Evolutionary conservation across 2,888 invertebrate genomes (phyloP).

Genomic region (Orgyia antiqua): DNA sequence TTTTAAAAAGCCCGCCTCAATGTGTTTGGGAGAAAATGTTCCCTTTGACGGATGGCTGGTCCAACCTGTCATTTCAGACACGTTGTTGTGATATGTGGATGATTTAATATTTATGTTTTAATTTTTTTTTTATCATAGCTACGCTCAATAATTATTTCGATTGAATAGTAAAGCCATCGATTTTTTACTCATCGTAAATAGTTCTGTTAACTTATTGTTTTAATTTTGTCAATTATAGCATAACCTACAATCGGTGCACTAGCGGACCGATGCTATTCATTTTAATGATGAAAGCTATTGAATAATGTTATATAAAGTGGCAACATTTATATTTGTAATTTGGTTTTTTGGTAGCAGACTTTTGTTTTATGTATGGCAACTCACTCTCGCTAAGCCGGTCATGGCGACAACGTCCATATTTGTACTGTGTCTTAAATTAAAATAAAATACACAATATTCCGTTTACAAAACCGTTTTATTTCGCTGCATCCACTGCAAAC

Average conservation of each 20-base stretch:
- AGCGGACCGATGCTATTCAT: constrained; percentile 16
- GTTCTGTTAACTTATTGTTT: constrained; percentile 14
- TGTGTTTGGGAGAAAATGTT: constrained; percentile 10
- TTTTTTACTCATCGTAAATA: constrained; percentile 16
- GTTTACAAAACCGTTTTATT: too few species aligned
- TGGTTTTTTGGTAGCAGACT: too few species aligned
- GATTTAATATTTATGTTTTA: constrained; percentile 4
- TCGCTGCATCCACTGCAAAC: too few species aligned
- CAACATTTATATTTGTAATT: too few species aligned
- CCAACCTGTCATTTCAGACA: constrained; percentile 8
- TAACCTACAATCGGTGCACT: constrained; percentile 15
- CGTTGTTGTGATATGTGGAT: constrained; percentile 4
- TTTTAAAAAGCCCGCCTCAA: constrained; percentile 7
- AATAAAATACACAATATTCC: too few species aligned
- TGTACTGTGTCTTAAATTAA: too few species aligned
- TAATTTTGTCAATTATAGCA: constrained; percentile 9
- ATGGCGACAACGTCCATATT: too few species aligned
- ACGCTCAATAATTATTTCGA: constrained; percentile 14
- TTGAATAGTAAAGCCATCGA: constrained; percentile 7
- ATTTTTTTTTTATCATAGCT: constrained; percentile 11
- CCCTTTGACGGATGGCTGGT: constrained; percentile 9
- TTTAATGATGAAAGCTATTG: constrained; percentile 19
- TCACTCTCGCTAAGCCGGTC: too few species aligned
- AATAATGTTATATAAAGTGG: too few species aligned
- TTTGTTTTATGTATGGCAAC: too few species aligned